Conservation (phyloP, 2,797 vertebrate species). For the Enteromius fasciolatus region DNA sequence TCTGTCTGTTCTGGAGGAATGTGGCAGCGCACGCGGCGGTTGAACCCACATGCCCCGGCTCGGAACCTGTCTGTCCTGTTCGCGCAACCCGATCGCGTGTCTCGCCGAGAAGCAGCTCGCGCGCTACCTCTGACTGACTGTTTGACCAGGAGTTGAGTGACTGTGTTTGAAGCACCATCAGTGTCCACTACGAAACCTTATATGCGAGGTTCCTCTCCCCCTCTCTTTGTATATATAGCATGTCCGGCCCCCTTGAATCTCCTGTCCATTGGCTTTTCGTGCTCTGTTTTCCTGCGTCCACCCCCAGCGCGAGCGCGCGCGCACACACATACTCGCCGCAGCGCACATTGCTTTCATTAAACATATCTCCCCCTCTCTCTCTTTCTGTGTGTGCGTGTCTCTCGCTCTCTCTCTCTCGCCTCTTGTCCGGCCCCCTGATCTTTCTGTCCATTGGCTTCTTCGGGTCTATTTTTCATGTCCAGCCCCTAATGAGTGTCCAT, state of each 20-base stretch:
- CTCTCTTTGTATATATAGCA: conserved; percentile 58
- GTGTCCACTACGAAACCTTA: conserved; percentile 68
- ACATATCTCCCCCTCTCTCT: conserved; percentile 57
- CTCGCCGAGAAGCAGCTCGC: conserved; percentile 48
- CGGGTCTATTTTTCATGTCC: conserved; percentile 94
- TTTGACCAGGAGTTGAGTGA: conserved; percentile 58
- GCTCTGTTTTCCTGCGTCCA: conserved; percentile 78
- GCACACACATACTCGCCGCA: conserved; percentile 56
- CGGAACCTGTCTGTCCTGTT: conserved; percentile 68
- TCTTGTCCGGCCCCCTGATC: conserved; percentile 87
- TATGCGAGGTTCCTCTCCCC: conserved; percentile 64
- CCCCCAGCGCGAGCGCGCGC: conserved; percentile 64
- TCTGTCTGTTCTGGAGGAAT: conserved; percentile 40
- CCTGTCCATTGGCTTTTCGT: conserved; percentile 78
- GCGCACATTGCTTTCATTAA: conserved; percentile 81
- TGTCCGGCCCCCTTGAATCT: conserved; percentile 74
- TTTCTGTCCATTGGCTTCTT: conserved; percentile 94
- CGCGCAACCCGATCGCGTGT: conserved; percentile 58
- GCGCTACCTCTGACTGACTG: conserved; percentile 39
- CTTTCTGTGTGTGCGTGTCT: conserved; percentile 60
- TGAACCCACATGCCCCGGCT: conserved; percentile 51
- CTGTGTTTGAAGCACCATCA: conserved; percentile 56
- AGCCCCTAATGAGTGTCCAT: conserved; percentile 98
- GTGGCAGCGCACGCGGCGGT: conserved; percentile 32
- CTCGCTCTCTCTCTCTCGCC: conserved; percentile 71